Conservation (phyloP, 1,140 invertebrate genomes). For the Sarcophaga bullata region DNA sequence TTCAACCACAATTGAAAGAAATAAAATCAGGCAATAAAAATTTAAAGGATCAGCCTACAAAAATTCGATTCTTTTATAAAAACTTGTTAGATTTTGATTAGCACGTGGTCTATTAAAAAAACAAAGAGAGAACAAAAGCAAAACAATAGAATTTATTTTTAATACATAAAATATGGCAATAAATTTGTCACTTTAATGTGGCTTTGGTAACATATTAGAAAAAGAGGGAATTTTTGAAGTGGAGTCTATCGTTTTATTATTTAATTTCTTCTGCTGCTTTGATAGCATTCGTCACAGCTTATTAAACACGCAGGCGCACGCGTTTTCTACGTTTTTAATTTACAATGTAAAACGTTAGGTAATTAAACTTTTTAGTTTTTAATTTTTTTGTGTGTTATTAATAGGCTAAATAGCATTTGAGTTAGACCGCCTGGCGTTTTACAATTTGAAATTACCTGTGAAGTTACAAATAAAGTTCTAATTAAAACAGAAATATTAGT, state of each 20-base stretch:
- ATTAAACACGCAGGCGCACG: constrained; percentile 50
- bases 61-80: not conserved
- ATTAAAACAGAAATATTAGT: too few species aligned
- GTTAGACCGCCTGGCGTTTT: constrained; percentile 12
- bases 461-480: too few species aligned
- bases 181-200: constrained; percentile 15
- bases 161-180: constrained; percentile 9
- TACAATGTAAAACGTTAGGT: not conserved
- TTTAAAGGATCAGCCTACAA: not conserved
- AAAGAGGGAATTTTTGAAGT: not conserved
- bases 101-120: constrained; percentile 24
- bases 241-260: not conserved
- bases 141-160: constrained; percentile 22
- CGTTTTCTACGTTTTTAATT: not conserved
- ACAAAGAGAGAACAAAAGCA: too few species aligned
- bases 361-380: too few species aligned
- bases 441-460: constrained; percentile 27
- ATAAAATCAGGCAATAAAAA: too few species aligned
- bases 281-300: constrained; percentile 45
- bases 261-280: constrained; percentile 47
- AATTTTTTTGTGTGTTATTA: too few species aligned
- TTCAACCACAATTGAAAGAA: too few species aligned
- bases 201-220: not conserved
- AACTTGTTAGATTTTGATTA: constrained; percentile 24
- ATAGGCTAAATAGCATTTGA: too few species aligned